These are phyloP conservation scores for Salminus brasiliensis DNA, from an alignment of 2,113 vertebrate genomes.

Conservation along the genomic window DNA sequence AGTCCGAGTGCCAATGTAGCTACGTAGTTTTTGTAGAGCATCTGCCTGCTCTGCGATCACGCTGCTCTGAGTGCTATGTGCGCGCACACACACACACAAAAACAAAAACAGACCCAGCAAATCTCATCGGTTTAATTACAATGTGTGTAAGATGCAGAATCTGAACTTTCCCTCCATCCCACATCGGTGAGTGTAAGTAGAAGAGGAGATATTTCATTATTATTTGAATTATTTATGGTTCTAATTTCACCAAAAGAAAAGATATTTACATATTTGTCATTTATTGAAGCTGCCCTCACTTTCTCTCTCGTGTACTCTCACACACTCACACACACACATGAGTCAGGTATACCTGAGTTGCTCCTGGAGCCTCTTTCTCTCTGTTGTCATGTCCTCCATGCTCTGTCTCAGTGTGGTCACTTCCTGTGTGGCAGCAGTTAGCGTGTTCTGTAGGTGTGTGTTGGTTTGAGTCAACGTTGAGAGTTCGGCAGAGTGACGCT, in stretches of 20 bases:
- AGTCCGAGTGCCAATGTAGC: slow-evolving; percentile 74
- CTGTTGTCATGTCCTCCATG: slow-evolving; percentile 60
- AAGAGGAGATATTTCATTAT: too few species aligned
- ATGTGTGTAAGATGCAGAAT: too few species aligned
- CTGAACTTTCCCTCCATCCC: too few species aligned
- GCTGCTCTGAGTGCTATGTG: slow-evolving; percentile 22
- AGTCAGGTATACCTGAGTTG: slow-evolving; percentile 67
- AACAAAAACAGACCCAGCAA: too few species aligned
- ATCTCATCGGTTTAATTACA: too few species aligned
- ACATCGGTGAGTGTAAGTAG: too few species aligned
- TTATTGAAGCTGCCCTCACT: too few species aligned
- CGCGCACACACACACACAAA: slow-evolving; percentile 3
- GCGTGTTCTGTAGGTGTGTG: slow-evolving; percentile 62
- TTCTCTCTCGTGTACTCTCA: not conserved
- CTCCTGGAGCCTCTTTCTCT: slow-evolving; percentile 71
- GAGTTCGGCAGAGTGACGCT: slow-evolving; percentile 56
- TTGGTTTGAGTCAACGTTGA: slow-evolving; percentile 46
- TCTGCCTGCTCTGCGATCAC: slow-evolving; percentile 70
- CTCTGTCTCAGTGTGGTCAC: slow-evolving; percentile 62
- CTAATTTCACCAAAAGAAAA: too few species aligned
- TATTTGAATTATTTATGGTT: too few species aligned
- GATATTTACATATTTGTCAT: too few species aligned
- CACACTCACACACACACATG: not conserved
- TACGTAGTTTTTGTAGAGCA: slow-evolving; percentile 74
- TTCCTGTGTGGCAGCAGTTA: slow-evolving; percentile 65